These are phyloP conservation scores for Disparrhopalites patrizii DNA, from an alignment of 2,888 invertebrate species.

Conservation along the genomic window DNA sequence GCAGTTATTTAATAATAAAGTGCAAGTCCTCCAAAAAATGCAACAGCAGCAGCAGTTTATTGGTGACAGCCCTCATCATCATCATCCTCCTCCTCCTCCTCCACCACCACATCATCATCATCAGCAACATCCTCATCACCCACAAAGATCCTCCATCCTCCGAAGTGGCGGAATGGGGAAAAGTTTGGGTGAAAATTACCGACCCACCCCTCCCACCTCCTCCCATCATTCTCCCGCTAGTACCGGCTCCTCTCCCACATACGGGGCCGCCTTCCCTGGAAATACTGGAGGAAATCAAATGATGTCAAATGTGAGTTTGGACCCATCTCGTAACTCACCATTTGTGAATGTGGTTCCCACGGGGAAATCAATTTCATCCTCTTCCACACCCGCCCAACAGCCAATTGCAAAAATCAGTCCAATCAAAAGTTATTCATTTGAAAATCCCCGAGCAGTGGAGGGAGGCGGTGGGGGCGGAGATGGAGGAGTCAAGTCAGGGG, in stretches of 20 bases:
- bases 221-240: too few relatives aligned
- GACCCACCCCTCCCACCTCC: background rate
- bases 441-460: background rate
- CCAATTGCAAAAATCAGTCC: slow-evolving; percentile 7
- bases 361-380: background rate
- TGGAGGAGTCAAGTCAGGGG: background rate
- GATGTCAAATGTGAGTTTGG: slow-evolving; percentile 15
- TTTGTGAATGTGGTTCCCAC: slow-evolving; percentile 18
- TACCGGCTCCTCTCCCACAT: too few relatives aligned
- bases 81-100: background rate
- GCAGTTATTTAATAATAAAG: slow-evolving; percentile 2
- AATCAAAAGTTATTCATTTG: slow-evolving; percentile 4
- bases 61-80: background rate
- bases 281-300: slow-evolving; percentile 2
- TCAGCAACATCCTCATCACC: too few relatives aligned
- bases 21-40: background rate
- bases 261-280: too few relatives aligned
- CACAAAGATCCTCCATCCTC: slow-evolving; percentile 11
- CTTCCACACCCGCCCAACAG: background rate
- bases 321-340: slow-evolving; percentile 19
- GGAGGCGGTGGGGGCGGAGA: background rate
- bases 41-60: slow-evolving; percentile 8
- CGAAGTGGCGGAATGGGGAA: background rate
- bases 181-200: slow-evolving; percentile 25
- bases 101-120: too few relatives aligned